These are phyloP conservation scores for Strigamia maritima DNA, from an alignment of 2,888 invertebrate species.

Conservation along the genomic window DNA sequence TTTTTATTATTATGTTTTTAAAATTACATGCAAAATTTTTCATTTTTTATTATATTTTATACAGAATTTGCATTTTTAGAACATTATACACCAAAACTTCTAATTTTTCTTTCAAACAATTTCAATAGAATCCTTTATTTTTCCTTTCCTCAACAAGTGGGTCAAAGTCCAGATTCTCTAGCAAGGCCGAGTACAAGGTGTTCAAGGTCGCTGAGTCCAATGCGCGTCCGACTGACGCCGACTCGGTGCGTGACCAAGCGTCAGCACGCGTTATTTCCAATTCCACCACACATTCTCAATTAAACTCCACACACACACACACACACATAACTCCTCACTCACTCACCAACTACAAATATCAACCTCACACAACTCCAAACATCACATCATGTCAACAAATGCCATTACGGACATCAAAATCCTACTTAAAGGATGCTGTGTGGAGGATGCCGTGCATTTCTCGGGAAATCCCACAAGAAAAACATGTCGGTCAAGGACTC, in stretches of 20 bases:
- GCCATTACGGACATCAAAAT: not conserved
- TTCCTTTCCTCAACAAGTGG: slow-evolving; percentile 28
- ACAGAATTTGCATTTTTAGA: too few relatives aligned
- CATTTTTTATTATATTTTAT: too few relatives aligned
- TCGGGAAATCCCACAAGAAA: not conserved
- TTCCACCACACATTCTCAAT: not conserved
- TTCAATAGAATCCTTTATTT: not conserved
- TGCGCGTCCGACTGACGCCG: slow-evolving; percentile 35
- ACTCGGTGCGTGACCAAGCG: slow-evolving; percentile 1
- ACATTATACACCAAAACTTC: too few relatives aligned
- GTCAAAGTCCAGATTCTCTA: slow-evolving; percentile 35
- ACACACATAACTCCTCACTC: not conserved
- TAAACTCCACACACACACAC: not conserved
- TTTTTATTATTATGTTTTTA: too few relatives aligned
- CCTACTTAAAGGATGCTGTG: not conserved
- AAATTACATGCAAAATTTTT: too few relatives aligned
- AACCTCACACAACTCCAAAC: too few relatives aligned
- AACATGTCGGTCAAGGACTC: not conserved
- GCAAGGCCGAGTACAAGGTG: slow-evolving; percentile 26
- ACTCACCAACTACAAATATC: not conserved
- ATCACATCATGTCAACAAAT: too few relatives aligned
- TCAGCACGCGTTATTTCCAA: not conserved
- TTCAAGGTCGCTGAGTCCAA: slow-evolving; percentile 31
- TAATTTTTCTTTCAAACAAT: not conserved
- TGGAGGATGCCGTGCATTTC: not conserved